phyloP scores from a whole-genome alignment of 2,797 vertebrate species.

The Prunella strophiata region DNA sequence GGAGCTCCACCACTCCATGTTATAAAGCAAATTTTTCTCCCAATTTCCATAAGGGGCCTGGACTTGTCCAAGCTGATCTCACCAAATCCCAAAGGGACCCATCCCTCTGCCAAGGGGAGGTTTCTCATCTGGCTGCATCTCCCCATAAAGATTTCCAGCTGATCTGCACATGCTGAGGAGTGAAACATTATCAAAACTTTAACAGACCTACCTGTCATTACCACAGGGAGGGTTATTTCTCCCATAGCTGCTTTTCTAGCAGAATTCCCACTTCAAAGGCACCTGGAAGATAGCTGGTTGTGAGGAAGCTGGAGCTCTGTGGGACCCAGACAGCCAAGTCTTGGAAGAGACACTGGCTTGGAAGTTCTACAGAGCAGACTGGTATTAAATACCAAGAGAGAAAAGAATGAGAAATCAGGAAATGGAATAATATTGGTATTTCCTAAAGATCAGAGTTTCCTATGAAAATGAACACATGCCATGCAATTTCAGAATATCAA shows the following conservation, averaged over 20 bases:
- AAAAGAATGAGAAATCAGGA: constrained; percentile 39
- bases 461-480: neutral
- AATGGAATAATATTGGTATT: constrained; percentile 3
- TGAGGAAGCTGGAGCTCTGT: neutral
- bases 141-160: neutral
- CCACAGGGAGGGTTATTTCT: neutral
- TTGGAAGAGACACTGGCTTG: neutral
- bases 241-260: neutral
- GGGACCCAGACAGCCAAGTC: neutral
- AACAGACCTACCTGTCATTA: neutral
- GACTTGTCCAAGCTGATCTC: neutral
- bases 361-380: neutral
- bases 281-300: neutral
- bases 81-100: neutral
- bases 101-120: neutral
- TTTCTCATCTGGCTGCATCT: neutral
- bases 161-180: neutral
- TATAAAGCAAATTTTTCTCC: neutral
- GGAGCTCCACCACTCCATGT: neutral
- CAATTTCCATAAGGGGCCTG: neutral
- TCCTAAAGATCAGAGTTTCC: constrained; percentile 42
- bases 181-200: neutral
- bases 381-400: constrained; percentile 11
- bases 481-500: neutral
- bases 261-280: neutral